Evolutionary conservation across 2,113 vertebrate genomes (phyloP), one percentile per base, ranked within the genome.

Genomic region (Leucosticte australis): DNA sequence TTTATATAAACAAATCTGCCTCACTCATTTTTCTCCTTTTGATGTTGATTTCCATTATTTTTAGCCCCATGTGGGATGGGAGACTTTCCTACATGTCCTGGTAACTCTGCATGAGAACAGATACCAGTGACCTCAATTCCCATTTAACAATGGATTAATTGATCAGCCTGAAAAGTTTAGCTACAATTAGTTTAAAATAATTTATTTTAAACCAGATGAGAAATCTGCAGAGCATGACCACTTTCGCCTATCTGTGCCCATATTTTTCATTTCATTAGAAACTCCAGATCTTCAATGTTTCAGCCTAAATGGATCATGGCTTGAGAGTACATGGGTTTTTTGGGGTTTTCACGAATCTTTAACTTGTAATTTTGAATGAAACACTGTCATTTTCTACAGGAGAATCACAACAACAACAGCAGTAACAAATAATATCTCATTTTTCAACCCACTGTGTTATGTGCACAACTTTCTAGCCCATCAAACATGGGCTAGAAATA

Each of bases 1-100:
- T 65, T 90, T 92, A 81, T 94, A 78, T 65, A 96, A 96, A 87
- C 92, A 96, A 97, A 94, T 90, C 69, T 75, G 49, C 49, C 65
- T 89, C 52, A 46, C 42, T 89, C 14, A 53, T 77, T 96, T 83
- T 88, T 92, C 46, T 80, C 49, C 86, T 94, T 95, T 95, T 96
- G 90, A 96, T 90, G 92, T 95, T 83, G 37, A 64, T 95, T 94
- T 90, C 69, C 68, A 92, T 77, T 87, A 41, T n/a, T 92, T 93
- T 86, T 86, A 94, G 79, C 20, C 28, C 64, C 35, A 23, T 47
- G 37, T 2, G 5, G 41, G 26, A 67, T 56, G 64, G 46, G 44
- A 88, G 64, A 92, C 65, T 77, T 92, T 74, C 46, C 52, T 92
- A 22, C 15, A 4, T 14, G 33, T 63, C 44, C 60, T 78, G 52